Base-by-base conservation (phyloP, 2,888 invertebrate species). In the Hofmannophila pseudospretella region DNA sequence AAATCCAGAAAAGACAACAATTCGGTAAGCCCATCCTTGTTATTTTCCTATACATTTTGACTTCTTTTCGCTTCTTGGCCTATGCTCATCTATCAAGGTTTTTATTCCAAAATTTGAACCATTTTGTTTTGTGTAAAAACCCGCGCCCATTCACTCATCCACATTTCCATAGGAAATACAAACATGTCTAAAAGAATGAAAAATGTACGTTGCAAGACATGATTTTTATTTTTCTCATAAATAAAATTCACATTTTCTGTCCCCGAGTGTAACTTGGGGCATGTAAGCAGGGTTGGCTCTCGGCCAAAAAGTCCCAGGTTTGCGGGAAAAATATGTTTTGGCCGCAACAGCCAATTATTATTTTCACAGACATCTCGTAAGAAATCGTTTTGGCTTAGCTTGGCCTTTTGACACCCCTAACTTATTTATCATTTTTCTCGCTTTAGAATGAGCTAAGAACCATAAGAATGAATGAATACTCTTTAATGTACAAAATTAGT, bases 281-380 rank as follows among this genome's bases (percentile, higher is more conserved):
- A 25, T 7, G 25, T 9, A 12, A 13, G 23, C 10, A 34, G 16
- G 19, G 16, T 16, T 34, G 34, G 34, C 14, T 3, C 9, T 1
- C 16, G 11, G 26, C 16, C 16, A 27, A 25, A 33, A 16, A 10
- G 26, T 16, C 11, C 34, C 34, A 10, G 14, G 9, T 12, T n/a
- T 23, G n/a, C 23, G 23, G 31, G 32, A 32, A 32, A 34, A 27
- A 27, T 26, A 26, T 34, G 26, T 34, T 34, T 26, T 9, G 14
- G 14, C 13, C 32, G 16, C 8, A 19, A 16, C 32, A 12, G 22
- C 23, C 32, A 32, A 32, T 32, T 32, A 32, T 32, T 32, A 32
- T 32, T 32, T 20, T 23, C n/a, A 23, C 23, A 23, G 32, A 13
- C 13, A 12, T 23, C 32, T 23, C 19, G 27, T 27, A 3, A 11